Evolutionary conservation across 1,140 invertebrate species (phyloP), one percentile per base, ranked within the genome.

Genomic region (Dendroctonus valens): DNA sequence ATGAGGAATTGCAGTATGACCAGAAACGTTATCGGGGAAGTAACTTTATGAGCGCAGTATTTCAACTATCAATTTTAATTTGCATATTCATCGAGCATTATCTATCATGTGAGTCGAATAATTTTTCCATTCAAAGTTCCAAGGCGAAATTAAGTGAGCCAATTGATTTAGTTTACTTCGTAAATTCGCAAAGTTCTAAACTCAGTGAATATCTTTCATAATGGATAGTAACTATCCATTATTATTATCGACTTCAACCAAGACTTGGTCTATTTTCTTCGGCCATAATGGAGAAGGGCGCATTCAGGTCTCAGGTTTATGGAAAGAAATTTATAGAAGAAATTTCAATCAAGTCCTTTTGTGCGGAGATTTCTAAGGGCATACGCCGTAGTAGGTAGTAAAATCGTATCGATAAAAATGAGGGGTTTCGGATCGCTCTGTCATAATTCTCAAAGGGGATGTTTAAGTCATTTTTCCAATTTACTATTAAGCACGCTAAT

Each of bases 281-380:
- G 37, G 53, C 48, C 26, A 57, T 65, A 65, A 65, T 65, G 54
- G 54, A 65, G 62, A 49, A 54, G 53, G 39, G 54, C 39, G 62
- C 62, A 40, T 57, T 64, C 53, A 63, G 50, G 60, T 41, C 12
- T 53, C 51, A 65, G 53, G 62, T 57, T 65, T 65, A 65, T 65
- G 62, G 62, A 65, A 57, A 65, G 62, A 65, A 63, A 63, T 63
- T 63, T 63, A 63, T 63, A 63, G 60, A 63, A 63, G 60, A 63
- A 65, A 65, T 65, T 65, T 65, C 62, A 65, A 65, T 65, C 62
- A 65, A 65, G 53, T 42, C 38, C 62, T 54, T 65, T 65, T 65
- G 62, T 65, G 62, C 41, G 55, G 53, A 49, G 46, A 63, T 63
- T 63, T 65, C 53, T 65, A 57, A 57, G 15, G 48, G 60, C 40